Percentiles rank a stretch among this genome's conserved stretches.
These are phyloP conservation scores for Apodemus speciosus DNA, from an alignment of 2,113 vertebrate genomes.

Conservation along the genomic window DNA sequence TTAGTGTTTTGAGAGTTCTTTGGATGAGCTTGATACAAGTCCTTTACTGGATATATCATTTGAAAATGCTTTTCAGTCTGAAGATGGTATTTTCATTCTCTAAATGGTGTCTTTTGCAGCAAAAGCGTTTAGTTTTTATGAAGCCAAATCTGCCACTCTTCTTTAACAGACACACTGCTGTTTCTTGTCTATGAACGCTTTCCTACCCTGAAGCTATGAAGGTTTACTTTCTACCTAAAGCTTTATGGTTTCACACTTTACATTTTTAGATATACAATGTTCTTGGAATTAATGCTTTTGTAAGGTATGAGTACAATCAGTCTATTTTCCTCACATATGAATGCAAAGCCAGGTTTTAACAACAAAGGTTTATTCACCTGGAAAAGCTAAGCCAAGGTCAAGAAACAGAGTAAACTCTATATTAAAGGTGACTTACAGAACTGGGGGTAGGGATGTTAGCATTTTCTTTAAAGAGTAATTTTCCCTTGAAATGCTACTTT, in stretches of 20 bases:
- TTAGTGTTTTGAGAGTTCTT: neutral
- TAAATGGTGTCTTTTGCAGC: neutral
- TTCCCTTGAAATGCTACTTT: constrained; percentile 43
- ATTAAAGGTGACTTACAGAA: constrained; percentile 36
- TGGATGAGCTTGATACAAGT: constrained; percentile 3
- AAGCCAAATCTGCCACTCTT: neutral
- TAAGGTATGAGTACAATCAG: constrained; percentile 5
- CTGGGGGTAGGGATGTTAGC: neutral
- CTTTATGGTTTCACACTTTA: constrained; percentile 19
- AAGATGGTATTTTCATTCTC: constrained; percentile 13
- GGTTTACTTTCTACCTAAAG: neutral
- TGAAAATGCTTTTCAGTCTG: constrained; percentile 27
- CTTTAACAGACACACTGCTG: neutral
- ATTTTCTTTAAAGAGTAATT: constrained; percentile 17
- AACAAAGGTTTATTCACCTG: neutral
- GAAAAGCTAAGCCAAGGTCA: constrained; percentile 3
- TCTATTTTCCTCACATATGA: constrained; percentile 34
- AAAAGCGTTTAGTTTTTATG: constrained; percentile 14
- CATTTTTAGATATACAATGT: neutral
- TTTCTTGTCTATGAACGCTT: neutral
- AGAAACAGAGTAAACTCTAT: constrained; percentile 2
- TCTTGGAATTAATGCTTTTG: neutral
- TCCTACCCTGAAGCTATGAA: neutral
- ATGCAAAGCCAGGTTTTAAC: constrained; percentile 20
- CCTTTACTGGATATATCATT: neutral